Conservation (phyloP, 2,888 invertebrate species). For the Branchinecta sandiegonensis region DNA sequence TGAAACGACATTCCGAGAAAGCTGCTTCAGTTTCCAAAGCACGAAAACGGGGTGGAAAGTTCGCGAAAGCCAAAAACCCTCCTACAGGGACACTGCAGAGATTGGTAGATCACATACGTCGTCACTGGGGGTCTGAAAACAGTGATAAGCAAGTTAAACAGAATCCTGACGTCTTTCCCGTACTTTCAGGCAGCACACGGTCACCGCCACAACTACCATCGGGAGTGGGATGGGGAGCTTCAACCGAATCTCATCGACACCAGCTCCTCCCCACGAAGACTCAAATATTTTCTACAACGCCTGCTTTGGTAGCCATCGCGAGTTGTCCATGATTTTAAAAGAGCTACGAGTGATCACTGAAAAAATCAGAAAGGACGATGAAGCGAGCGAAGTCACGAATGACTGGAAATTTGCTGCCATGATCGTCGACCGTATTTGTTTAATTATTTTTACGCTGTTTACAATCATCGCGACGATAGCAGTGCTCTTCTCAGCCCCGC, state of each 20-base stretch:
- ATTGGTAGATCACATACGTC: too few species aligned
- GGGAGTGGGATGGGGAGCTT: slow-evolving; percentile 12
- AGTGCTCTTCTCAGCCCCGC: slow-evolving; percentile 90
- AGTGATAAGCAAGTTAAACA: too few species aligned
- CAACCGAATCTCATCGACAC: slow-evolving; percentile 1
- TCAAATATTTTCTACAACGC: slow-evolving; percentile 28
- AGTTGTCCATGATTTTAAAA: slow-evolving; percentile 84
- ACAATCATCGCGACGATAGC: slow-evolving; percentile 93
- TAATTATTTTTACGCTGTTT: slow-evolving; percentile 97
- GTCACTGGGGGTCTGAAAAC: too few species aligned
- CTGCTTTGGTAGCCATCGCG: slow-evolving; percentile 80
- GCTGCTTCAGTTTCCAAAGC: too few species aligned
- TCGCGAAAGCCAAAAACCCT: too few species aligned
- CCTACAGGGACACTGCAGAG: too few species aligned
- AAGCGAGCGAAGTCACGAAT: slow-evolving; percentile 81
- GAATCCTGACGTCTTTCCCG: too few species aligned
- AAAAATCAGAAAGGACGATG: slow-evolving; percentile 87
- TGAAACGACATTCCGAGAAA: too few species aligned
- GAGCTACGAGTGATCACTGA: slow-evolving; percentile 79
- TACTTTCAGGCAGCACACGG: slow-evolving; percentile 10
- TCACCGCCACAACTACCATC: slow-evolving; percentile 1
- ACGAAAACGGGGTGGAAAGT: too few species aligned
- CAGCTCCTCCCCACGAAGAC: slow-evolving; percentile 26
- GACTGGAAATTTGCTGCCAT: slow-evolving; percentile 96
- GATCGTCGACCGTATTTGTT: slow-evolving; percentile 99